A percentile compares a stretch with the other conserved stretches of the same genome.
phyloP scores from a whole-genome alignment of 2,113 vertebrate species.

The Balaenoptera acutorostrata region DNA sequence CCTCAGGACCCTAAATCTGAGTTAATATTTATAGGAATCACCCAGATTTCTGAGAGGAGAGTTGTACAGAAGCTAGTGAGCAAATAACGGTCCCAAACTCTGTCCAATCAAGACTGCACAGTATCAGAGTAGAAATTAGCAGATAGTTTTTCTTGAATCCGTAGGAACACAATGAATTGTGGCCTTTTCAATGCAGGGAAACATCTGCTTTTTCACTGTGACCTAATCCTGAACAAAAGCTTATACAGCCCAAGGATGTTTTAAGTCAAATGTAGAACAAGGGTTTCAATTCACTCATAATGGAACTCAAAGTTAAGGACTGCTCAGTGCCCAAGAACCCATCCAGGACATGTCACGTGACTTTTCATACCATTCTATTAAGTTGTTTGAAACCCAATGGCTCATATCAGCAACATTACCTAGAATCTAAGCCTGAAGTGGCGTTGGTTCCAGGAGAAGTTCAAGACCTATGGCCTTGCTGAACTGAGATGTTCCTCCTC shows the following conservation, averaged over 20 bases:
- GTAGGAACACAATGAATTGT: not conserved
- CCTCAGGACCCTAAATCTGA: not conserved
- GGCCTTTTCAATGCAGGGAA: not conserved
- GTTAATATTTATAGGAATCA: not conserved
- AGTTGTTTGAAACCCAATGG: not conserved
- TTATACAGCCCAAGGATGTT: not conserved
- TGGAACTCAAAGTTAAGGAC: not conserved
- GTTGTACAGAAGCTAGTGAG: not conserved
- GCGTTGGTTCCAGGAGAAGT: not conserved
- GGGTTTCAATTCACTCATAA: not conserved
- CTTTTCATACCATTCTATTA: not conserved
- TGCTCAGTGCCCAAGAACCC: not conserved
- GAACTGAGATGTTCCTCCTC: not conserved
- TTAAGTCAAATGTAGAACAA: conserved; percentile 1
- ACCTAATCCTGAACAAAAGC: not conserved
- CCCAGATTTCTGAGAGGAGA: not conserved
- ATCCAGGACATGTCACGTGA: not conserved
- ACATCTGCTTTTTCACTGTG: conserved; percentile 10
- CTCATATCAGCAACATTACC: not conserved
- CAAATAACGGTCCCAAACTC: not conserved
- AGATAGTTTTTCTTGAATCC: not conserved
- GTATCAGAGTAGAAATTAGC: not conserved
- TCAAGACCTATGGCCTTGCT: not conserved
- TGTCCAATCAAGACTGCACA: not conserved
- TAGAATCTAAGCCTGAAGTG: not conserved